Evolutionary conservation across 2,113 vertebrate genomes (phyloP).

Genomic region (Hemicordylus capensis): DNA sequence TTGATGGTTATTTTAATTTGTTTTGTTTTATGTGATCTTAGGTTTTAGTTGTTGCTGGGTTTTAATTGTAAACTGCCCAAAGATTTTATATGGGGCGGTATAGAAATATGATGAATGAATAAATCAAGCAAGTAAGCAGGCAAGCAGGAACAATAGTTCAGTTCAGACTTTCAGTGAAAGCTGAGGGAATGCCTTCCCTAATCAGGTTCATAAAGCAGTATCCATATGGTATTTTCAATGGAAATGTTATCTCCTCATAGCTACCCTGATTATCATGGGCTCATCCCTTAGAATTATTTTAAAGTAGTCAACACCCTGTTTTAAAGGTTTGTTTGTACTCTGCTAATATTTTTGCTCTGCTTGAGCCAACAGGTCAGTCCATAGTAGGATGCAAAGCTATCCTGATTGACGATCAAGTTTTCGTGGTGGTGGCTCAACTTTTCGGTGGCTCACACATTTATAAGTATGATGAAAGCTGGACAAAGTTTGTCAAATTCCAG

Average conservation of each 20-base stretch:
- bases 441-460: constrained; percentile 98
- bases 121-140: no score
- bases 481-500: constrained; percentile 96
- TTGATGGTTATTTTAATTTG: no score
- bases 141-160: background rate
- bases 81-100: no score
- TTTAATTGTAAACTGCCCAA: no score
- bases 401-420: constrained; percentile 93
- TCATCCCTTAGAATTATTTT: background rate
- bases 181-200: background rate
- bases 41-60: no score
- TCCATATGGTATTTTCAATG: background rate
- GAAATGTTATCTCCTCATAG: background rate
- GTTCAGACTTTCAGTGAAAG: constrained; percentile 16
- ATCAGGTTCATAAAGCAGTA: background rate
- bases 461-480: constrained; percentile 95
- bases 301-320: background rate
- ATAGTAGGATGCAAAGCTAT: constrained; percentile 96
- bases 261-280: background rate
- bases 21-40: no score
- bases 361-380: constrained; percentile 87
- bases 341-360: constrained; percentile 50
- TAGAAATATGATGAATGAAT: no score
- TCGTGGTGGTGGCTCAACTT: constrained; percentile 96
- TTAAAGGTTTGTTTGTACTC: background rate